Percentiles rank a stretch among this genome's conserved stretches.
Conservation (phyloP, 2,888 invertebrate species). For the Eristalinus sepulchralis region DNA sequence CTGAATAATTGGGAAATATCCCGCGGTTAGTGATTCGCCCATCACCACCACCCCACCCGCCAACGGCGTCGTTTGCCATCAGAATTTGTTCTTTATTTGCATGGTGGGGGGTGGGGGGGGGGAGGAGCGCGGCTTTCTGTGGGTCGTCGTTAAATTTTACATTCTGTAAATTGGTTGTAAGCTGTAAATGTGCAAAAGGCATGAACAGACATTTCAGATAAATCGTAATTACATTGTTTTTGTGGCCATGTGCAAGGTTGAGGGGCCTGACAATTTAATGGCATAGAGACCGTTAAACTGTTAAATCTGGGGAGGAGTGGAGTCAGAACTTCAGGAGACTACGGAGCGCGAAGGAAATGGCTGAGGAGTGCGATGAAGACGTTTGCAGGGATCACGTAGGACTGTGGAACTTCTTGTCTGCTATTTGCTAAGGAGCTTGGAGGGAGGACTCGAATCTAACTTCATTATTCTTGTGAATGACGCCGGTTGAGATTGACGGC, state of each 20-base stretch:
- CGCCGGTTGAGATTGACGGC: too few species aligned
- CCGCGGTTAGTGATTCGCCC: slow-evolving; percentile 45
- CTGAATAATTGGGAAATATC: slow-evolving; percentile 56
- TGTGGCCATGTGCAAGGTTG: background rate
- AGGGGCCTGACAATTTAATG: background rate
- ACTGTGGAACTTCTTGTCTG: too few species aligned
- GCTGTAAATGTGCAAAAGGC: slow-evolving; percentile 17
- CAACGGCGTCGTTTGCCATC: background rate
- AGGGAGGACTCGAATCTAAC: too few species aligned
- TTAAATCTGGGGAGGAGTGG: too few species aligned
- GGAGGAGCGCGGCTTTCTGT: background rate
- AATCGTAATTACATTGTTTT: slow-evolving; percentile 36
- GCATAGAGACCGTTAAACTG: too few species aligned
- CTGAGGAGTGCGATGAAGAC: too few species aligned
- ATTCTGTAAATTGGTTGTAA: slow-evolving; percentile 50
- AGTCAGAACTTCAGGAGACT: too few species aligned
- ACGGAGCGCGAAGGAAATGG: too few species aligned
- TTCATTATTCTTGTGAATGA: too few species aligned
- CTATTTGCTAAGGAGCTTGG: too few species aligned
- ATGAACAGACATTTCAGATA: slow-evolving; percentile 21
- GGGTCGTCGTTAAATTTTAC: slow-evolving; percentile 28
- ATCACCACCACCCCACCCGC: background rate
- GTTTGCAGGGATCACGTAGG: too few species aligned
- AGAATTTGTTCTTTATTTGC: background rate
- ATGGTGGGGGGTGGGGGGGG: background rate